phyloP scores from a whole-genome alignment of 2,113 vertebrate species.

The Apodemus sylvaticus region DNA sequence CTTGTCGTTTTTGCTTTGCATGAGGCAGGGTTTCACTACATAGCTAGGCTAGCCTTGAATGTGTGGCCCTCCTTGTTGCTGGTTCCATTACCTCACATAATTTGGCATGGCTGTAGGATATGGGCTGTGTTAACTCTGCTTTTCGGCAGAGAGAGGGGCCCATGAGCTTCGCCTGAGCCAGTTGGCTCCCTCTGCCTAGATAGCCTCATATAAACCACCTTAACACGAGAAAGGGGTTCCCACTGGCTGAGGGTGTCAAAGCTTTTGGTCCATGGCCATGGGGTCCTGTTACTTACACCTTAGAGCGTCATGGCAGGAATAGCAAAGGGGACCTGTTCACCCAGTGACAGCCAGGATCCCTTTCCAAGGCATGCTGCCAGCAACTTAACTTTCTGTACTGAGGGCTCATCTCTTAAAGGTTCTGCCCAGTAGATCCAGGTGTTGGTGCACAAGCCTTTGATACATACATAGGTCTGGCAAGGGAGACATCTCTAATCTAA shows the following conservation, averaged over 20 bases:
- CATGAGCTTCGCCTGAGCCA: too few species aligned
- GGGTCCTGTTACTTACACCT: background rate
- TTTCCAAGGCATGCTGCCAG: background rate
- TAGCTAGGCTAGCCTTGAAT: background rate
- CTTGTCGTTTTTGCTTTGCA: background rate
- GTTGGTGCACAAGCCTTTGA: background rate
- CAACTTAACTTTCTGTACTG: background rate
- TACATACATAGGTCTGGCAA: background rate
- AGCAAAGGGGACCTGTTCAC: too few species aligned
- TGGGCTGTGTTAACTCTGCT: background rate
- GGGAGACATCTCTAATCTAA: background rate
- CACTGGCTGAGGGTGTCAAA: background rate
- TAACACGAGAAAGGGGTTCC: background rate
- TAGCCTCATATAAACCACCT: background rate
- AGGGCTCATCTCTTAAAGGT: background rate
- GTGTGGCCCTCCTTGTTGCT: background rate
- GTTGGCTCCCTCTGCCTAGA: too few species aligned
- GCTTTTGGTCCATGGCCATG: background rate
- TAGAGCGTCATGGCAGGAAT: background rate
- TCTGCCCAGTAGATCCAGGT: background rate
- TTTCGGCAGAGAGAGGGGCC: too few species aligned
- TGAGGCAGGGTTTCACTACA: background rate
- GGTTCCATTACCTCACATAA: background rate
- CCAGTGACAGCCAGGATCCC: background rate
- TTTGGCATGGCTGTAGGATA: background rate